Conservation (phyloP, 2,888 invertebrate genomes). For the Parthenolecanium corni region DNA sequence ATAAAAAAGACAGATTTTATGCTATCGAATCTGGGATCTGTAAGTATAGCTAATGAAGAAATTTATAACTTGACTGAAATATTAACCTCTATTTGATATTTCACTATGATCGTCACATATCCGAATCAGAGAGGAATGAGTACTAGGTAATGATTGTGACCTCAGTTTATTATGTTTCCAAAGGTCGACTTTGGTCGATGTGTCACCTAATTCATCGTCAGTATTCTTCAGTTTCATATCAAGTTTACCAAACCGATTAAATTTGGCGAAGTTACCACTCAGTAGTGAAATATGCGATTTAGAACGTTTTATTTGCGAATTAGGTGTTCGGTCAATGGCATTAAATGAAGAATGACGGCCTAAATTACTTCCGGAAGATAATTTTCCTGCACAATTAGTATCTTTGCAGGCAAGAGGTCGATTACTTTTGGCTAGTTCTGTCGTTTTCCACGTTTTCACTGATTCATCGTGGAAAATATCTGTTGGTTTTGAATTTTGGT, state of each 20-base stretch:
- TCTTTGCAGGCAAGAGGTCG: constrained; percentile 33
- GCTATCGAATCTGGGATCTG: neutral
- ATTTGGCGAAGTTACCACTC: constrained; percentile 31
- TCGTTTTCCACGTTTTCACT: constrained; percentile 32
- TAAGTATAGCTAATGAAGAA: neutral
- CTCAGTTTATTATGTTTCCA: neutral
- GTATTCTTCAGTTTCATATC: neutral
- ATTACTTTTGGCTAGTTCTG: constrained; percentile 29
- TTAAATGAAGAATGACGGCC: constrained; percentile 20
- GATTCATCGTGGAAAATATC: constrained; percentile 33
- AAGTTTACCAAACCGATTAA: constrained; percentile 27
- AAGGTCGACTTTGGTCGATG: neutral
- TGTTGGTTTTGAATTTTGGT: constrained; percentile 33
- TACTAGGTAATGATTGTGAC: neutral
- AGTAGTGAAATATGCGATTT: constrained; percentile 40
- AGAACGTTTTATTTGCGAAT: constrained; percentile 38
- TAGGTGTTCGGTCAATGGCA: neutral
- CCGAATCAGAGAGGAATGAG: neutral
- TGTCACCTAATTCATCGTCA: constrained; percentile 6
- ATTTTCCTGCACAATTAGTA: neutral
- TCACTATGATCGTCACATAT: neutral
- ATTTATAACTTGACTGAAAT: neutral
- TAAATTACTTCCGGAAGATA: neutral
- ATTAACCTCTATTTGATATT: neutral
- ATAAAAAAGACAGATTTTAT: neutral